Evolutionary conservation across 2,888 invertebrate species (phyloP), one percentile per base, ranked within the genome.

Genomic region (Hoplodrina blanda): DNA sequence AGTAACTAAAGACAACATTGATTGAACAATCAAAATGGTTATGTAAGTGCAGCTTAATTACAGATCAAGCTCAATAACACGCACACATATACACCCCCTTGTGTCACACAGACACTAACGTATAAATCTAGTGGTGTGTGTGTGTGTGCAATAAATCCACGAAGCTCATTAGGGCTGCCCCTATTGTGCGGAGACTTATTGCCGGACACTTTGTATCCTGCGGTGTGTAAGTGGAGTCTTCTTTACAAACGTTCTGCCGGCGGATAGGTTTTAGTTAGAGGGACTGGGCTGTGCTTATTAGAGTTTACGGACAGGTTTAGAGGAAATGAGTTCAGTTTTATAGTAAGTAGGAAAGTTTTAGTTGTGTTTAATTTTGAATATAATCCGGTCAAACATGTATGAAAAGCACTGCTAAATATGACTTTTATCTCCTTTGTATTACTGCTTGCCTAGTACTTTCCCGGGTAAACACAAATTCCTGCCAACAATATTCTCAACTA

Each of bases 141-240:
- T n/a, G 59, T 64, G 73, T 70, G 73, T 59, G 68, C 70, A 81
- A 83, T 83, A 85, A 78, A 85, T 85, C 72, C 44, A 55, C 56
- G 54, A 52, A 82, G 73, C 76, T 83, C 81, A 83, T 85, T 83
- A 83, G 67, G 74, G 63, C 63, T 68, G 65, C 72, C 75, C 33
- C 67, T 65, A 75, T 70, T 74, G 68, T 67, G 59, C 30, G 59
- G 50, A 70, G 85, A 83, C 69, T 77, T 85, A 83, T 83, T 63
- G 75, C 74, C 50, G 63, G 79, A 69, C 71, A 82, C 64, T 73
- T 69, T 67, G 70, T 74, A 56, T 59, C 41, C 50, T 61, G 72
- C 30, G 55, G 66, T 62, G 56, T 70, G 82, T 64, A 66, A 69
- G 57, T 62, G 60, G 64, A 55, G 50, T 17, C 52, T 65, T 81